Percentiles rank a stretch among this genome's conserved stretches.
These are phyloP conservation scores for Brachionus koreanus DNA, from an alignment of 1,140 invertebrate species.

Conservation along the genomic window DNA sequence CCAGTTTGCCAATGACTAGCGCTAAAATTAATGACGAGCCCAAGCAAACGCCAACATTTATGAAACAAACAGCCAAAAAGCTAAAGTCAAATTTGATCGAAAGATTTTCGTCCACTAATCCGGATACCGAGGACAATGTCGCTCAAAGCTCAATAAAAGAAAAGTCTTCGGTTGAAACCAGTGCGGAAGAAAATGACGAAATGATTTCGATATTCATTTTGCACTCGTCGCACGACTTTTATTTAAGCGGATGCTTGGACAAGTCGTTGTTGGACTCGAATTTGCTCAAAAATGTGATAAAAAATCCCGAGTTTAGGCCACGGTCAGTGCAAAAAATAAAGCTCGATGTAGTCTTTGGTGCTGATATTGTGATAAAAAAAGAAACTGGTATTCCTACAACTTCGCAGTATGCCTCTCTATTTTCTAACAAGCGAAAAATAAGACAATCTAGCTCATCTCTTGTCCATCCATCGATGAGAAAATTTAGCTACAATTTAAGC, in stretches of 20 bases:
- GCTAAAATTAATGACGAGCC: not conserved
- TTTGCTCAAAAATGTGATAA: not conserved
- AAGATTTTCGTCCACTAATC: not conserved
- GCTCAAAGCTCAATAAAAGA: not conserved
- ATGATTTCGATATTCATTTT: conserved; percentile 28
- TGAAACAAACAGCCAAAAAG: conserved; percentile 16
- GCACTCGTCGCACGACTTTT: conserved; percentile 29
- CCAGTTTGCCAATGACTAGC: not conserved
- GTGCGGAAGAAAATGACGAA: not conserved
- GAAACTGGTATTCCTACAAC: not conserved
- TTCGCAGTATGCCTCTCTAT: not conserved
- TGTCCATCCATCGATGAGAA: not conserved
- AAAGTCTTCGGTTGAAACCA: not conserved
- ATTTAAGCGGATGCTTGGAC: not conserved
- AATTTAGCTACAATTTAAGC: not conserved
- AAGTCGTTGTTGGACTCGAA: not conserved
- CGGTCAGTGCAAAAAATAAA: conserved; percentile 31
- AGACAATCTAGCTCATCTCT: not conserved
- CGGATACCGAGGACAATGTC: not conserved
- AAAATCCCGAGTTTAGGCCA: not conserved
- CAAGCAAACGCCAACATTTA: not conserved
- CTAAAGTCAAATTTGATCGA: conserved; percentile 43
- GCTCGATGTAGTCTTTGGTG: conserved; percentile 11
- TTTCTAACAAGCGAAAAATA: not conserved
- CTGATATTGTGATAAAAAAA: conserved; percentile 11